These are phyloP conservation scores for Drosophila tristis DNA, from an alignment of 1,140 invertebrate genomes.

Conservation along the genomic window DNA sequence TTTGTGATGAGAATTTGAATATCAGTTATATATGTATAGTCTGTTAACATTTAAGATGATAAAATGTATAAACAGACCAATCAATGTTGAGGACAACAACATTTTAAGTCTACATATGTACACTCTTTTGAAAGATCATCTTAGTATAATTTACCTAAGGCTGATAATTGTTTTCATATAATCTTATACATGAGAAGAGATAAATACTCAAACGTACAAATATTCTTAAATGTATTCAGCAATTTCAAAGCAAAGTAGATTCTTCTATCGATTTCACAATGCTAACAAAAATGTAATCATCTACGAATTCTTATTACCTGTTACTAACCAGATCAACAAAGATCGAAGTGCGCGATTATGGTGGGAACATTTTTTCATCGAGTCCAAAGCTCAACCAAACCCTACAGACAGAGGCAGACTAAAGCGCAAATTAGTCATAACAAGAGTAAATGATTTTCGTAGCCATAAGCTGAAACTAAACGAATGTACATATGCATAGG, in stretches of 20 bases:
- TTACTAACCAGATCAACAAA: not conserved
- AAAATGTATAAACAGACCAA: too few species aligned
- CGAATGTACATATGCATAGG: conserved; percentile 13
- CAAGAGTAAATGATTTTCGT: conserved; percentile 24
- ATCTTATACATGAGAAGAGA: too few species aligned
- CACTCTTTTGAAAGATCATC: too few species aligned
- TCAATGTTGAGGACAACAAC: too few species aligned
- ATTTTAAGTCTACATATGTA: too few species aligned
- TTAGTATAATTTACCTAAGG: too few species aligned
- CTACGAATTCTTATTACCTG: not conserved
- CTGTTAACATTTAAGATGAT: too few species aligned
- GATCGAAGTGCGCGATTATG: conserved; percentile 19
- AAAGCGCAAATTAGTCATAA: conserved; percentile 32
- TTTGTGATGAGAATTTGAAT: too few species aligned
- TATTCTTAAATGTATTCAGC: not conserved
- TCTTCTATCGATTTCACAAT: too few species aligned
- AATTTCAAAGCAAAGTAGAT: not conserved
- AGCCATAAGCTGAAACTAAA: conserved; percentile 20
- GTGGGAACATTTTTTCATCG: not conserved
- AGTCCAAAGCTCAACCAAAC: not conserved
- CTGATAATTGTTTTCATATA: too few species aligned
- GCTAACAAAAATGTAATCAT: conserved; percentile 1
- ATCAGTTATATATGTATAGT: too few species aligned
- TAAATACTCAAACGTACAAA: too few species aligned
- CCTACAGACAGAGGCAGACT: conserved; percentile 2